Base-by-base conservation (phyloP, 2,888 invertebrate genomes). In the Antheraea assamensis region DNA sequence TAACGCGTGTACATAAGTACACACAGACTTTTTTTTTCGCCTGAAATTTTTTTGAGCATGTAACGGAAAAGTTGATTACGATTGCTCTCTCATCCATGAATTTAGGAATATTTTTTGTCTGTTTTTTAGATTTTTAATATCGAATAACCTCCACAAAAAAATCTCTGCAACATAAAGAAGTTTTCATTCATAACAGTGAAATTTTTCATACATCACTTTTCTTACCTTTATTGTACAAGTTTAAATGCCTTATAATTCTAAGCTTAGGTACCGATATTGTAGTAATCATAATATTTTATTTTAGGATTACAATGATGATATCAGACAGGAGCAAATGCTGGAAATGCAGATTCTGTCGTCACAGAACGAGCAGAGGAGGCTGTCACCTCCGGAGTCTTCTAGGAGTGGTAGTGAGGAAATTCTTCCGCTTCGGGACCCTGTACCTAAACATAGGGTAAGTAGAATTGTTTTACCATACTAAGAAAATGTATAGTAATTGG, bases 231-330 rank as follows among this genome's bases (percentile, higher is more conserved):
- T 21, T 52, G 21, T 3, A 4, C 21, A n/a, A 52, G 21, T 5
- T 24, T 24, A 52, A 52, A 52, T 17, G 21, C 21, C 3, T 17
- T 17, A 15, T 52, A 58, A n/a, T 58, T 24, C 24, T 24, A 64
- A 64, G 17, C 15, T 27, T 61, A n/a, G n/a, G n/a, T n/a, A 4
- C 15, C 30, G 27, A 30, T 27, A 64, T 30, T 30, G 17, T 17
- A 64, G 30, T 35, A 68, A 68, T n/a, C 10, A 68, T 7, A 35
- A 35, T 7, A 13, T 24, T 35, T 21, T 30, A n/a, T 87, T 82
- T 0, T 95, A 98, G 97, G 98, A 98, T 90, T 98, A 98, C 95
- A 98, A 98, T 89, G 98, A 98, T 85, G 98, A 98, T 85, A 98
- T 98, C 82, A 95, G 98, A 82, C 98, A 98, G 89, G 97, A 98